A percentile compares a stretch with the other conserved stretches of the same genome.
Conservation (phyloP, 2,113 vertebrate genomes). For the Trochalopteron elliotii region DNA sequence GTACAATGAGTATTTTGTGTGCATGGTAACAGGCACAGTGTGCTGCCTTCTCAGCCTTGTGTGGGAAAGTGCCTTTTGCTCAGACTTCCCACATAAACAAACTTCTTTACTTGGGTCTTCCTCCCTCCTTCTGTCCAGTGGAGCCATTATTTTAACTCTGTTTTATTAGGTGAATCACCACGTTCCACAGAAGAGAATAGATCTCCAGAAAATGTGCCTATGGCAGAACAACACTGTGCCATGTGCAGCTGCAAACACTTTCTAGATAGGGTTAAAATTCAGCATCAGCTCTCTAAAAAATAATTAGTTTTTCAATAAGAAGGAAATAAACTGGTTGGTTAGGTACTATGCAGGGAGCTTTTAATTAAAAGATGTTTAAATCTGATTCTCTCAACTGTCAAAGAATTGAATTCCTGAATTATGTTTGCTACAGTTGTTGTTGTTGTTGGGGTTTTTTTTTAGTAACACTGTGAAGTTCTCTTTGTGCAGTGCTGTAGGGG, state of each 20-base stretch:
- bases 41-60: not conserved
- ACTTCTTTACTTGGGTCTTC: not conserved
- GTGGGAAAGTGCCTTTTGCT: not conserved
- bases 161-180: not conserved
- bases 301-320: slow-evolving; percentile 4
- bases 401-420: slow-evolving; percentile 12
- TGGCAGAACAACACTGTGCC: not conserved
- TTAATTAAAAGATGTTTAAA: slow-evolving; percentile 46
- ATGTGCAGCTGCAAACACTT: not conserved
- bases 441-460: not conserved
- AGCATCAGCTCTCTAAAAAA: not conserved
- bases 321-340: slow-evolving; percentile 33
- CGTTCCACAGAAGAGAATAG: not conserved
- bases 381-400: slow-evolving; percentile 28
- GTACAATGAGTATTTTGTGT: not conserved
- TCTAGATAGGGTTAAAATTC: not conserved
- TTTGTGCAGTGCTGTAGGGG: slow-evolving; percentile 16
- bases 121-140: not conserved
- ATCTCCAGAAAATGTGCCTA: not conserved
- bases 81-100: not conserved
- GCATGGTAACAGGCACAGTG: accelerated
- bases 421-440: slow-evolving; percentile 18
- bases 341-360: not conserved
- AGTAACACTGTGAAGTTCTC: not conserved
- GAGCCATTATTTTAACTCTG: not conserved